Base-by-base conservation (phyloP, 2,888 invertebrate genomes). In the Clepsis dumicolana region DNA sequence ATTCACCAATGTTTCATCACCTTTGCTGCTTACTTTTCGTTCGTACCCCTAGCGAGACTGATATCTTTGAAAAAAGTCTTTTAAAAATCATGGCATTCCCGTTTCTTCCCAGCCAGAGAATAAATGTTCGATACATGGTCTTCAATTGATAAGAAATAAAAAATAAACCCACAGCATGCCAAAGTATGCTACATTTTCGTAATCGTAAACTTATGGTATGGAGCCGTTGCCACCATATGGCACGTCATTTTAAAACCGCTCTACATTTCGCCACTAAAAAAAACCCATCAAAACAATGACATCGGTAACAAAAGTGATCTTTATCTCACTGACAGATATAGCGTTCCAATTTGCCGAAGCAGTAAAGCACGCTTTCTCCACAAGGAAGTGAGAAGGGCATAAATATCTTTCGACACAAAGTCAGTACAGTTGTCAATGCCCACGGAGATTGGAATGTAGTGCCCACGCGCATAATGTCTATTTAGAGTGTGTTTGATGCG, bases 351-450 rank as follows among this genome's bases (percentile, higher is more conserved):
- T 59, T 21, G 35, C 54, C 35, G 18, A 35, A 38, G 56, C 68
- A 44, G 68, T 68, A 68, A 59, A 59, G 57, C 63, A 68, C 68
- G 63, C 68, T 68, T 68, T 68, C 68, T 59, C 68, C 65, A 29
- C 59, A 59, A 57, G 68, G 68, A 68, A 68, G 68, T 59, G 29
- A 61, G 29, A n/a, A 27, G 60, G 44, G 25, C 68, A 59, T 68
- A 68, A 68, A 68, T 68, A 68, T 32, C 57, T 64, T 64, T 68
- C 68, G 68, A 68, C 64, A 64, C 54, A 59, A 59, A 57, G 62
- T 63, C 63, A 29, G 68, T 68, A 59, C 63, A 53, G 63, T 64
- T 68, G 64, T 68, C 63, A 68, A 52, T 54, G 29, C 67, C 67
- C 63, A 68, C 67, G 50, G 56, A 16, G 66, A 56, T 59, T 14